phyloP scores from a whole-genome alignment of 1,140 invertebrate species.

The Rhyzopertha dominica region DNA sequence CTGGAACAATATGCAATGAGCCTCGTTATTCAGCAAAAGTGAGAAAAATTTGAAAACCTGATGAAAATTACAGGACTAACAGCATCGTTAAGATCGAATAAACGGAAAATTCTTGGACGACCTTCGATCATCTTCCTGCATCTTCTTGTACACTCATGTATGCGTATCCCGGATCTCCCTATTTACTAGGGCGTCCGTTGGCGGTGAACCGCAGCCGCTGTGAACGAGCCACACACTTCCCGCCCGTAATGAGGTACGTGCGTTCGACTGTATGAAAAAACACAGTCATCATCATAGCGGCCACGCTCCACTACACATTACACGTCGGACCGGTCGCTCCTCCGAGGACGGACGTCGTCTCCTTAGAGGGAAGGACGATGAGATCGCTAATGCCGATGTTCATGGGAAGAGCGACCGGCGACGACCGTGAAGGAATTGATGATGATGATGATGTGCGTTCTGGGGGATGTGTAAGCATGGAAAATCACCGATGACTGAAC shows the following conservation, averaged over 20 bases:
- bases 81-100: too few species aligned
- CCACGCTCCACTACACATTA: constrained; percentile 27
- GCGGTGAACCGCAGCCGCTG: constrained; percentile 18
- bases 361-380: constrained; percentile 15
- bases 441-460: constrained; percentile 22
- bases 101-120: too few species aligned
- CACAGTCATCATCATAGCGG: too few species aligned
- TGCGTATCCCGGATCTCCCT: too few species aligned
- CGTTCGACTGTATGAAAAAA: constrained; percentile 25
- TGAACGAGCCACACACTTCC: constrained; percentile 30
- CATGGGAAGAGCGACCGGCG: constrained; percentile 16
- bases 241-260: constrained; percentile 36
- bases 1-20: too few species aligned
- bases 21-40: too few species aligned
- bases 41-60: too few species aligned
- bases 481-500: background rate
- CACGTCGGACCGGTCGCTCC: constrained; percentile 14
- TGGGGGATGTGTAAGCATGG: constrained; percentile 13
- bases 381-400: too few species aligned
- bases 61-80: too few species aligned
- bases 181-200: too few species aligned
- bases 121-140: too few species aligned
- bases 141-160: too few species aligned
- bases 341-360: constrained; percentile 4
- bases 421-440: constrained; percentile 14